These are phyloP conservation scores for Lethenteron reissneri DNA, from an alignment of 2,113 vertebrate species.

Conservation along the genomic window DNA sequence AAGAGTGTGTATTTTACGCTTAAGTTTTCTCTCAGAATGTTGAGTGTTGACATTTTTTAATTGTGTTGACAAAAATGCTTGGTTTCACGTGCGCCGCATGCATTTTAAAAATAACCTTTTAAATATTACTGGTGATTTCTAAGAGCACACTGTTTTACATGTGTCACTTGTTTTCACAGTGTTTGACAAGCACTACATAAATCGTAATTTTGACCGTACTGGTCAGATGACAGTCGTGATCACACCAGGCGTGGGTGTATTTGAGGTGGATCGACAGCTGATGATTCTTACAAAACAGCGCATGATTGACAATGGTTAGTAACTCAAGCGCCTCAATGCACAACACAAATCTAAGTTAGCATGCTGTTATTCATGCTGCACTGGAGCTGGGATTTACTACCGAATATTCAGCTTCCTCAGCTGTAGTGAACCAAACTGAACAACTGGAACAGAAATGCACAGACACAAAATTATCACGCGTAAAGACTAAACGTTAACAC, in stretches of 20 bases:
- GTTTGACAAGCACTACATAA: conserved; percentile 97
- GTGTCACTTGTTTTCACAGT: conserved; percentile 24
- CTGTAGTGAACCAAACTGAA: too few relatives aligned
- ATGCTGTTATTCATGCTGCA: too few relatives aligned
- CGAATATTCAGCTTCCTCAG: too few relatives aligned
- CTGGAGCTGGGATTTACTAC: too few relatives aligned
- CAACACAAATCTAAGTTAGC: too few relatives aligned
- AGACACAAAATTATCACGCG: too few relatives aligned
- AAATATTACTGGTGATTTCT: too few relatives aligned
- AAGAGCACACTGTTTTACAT: too few relatives aligned
- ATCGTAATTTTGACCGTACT: conserved; percentile 88
- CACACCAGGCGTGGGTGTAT: conserved; percentile 77
- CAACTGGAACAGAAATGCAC: too few relatives aligned
- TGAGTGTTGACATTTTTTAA: conserved; percentile 10
- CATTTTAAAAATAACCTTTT: too few relatives aligned
- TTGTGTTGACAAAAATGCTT: not conserved
- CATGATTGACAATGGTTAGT: conserved; percentile 90
- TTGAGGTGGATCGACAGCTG: conserved; percentile 78
- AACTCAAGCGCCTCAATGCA: not conserved
- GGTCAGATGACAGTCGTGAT: conserved; percentile 98
- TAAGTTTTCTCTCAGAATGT: conserved; percentile 7
- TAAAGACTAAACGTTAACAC: too few relatives aligned
- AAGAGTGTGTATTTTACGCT: not conserved
- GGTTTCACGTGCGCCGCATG: not conserved
- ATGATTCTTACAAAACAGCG: conserved; percentile 97